Evolutionary conservation across 1,140 invertebrate genomes (phyloP), one percentile per base, ranked within the genome.

Genomic region (Heliconius congener): DNA sequence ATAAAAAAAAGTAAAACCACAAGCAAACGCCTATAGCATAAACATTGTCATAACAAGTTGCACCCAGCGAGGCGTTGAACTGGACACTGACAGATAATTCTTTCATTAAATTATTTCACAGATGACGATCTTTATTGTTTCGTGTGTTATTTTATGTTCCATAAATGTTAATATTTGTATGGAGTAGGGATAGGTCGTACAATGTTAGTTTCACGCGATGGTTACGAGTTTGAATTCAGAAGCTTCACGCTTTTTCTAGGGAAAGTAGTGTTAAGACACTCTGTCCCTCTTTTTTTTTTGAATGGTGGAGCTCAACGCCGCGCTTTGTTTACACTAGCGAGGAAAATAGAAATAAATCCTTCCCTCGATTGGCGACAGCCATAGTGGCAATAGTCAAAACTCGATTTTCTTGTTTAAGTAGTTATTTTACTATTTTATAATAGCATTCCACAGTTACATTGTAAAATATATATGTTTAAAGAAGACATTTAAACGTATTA

Each of bases 61-160:
- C n/a, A 23, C 11, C 34, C 71, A 73, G 42, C 73, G 30, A 55
- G 52, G 73, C 52, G 73, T 75, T 37, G n/a, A 46, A 57, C 30
- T 23, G 30, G 73, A 74, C 73, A 74, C 46, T 73, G 72, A 74
- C 27, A 27, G 73, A 57, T 55, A 52, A 74, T 46, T 37, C 34
- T 75, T 60, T 60, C 74, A 75, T 60, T 75, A 39, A 75, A 75
- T 75, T 75, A 75, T 75, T 75, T 39, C 37, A 75, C 9, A 66
- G 74, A 75, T 75, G 34, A 60, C 27, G 9, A 75, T 75, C 74
- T 75, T 75, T 42, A 75, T 75, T 37, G 55, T 75, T 66, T 39
- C 16, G 60, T 66, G 55, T 75, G 27, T 60, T 75, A 75, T 75
- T 75, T 50, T 75, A 60, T 75, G 60, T 66, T 66, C 60, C 60